A percentile compares a stretch with the other conserved stretches of the same genome.
Evolutionary conservation across 1,140 invertebrate species (phyloP).

Genomic region (Trinorchestia longiramus): DNA sequence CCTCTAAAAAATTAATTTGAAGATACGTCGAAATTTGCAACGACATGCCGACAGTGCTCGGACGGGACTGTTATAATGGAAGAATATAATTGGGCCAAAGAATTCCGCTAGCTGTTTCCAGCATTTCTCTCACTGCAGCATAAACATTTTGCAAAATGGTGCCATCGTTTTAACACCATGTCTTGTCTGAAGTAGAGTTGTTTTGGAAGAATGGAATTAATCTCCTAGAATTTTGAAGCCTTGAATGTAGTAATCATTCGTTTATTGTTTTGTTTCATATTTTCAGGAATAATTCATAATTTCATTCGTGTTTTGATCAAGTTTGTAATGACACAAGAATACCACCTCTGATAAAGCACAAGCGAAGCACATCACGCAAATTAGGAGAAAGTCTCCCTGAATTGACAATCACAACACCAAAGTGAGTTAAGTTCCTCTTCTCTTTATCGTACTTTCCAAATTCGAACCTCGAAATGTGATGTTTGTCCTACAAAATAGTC

Average conservation of each 20-base stretch:
- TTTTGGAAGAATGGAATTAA: neutral
- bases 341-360: neutral
- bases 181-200: neutral
- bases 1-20: neutral
- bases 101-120: neutral
- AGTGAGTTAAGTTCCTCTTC: neutral
- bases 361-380: no score
- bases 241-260: neutral
- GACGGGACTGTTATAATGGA: neutral
- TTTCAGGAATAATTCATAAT: neutral
- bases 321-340: neutral
- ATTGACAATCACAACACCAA: neutral
- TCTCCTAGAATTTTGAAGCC: neutral
- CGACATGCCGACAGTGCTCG: neutral
- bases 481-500: neutral
- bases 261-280: neutral
- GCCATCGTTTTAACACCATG: neutral
- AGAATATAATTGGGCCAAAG: neutral
- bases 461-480: neutral
- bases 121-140: neutral
- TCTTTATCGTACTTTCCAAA: neutral
- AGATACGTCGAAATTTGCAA: neutral
- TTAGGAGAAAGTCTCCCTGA: no score
- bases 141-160: neutral
- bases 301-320: neutral